Conservation (phyloP, 2,888 invertebrate species). For the Cerceris rybyensis region DNA sequence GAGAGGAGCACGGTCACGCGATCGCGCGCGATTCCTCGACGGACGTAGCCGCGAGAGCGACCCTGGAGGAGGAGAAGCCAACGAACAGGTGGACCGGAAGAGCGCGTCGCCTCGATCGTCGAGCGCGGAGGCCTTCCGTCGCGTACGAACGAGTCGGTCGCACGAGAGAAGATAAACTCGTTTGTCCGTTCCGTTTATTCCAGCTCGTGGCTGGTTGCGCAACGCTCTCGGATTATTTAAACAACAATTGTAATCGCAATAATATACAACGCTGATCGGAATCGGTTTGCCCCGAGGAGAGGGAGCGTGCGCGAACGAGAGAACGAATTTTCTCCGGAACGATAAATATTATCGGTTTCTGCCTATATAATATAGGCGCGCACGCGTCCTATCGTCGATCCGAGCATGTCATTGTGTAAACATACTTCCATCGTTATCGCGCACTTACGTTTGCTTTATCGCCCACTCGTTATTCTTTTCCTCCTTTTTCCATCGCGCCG, state of each 20-base stretch:
- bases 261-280: constrained; percentile 27
- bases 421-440: constrained; percentile 59
- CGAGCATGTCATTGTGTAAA: constrained; percentile 56
- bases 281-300: constrained; percentile 13
- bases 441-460: constrained; percentile 47
- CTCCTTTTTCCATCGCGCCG: constrained; percentile 28
- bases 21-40: too few relatives aligned
- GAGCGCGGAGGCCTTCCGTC: constrained; percentile 6
- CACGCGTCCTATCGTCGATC: constrained; percentile 29
- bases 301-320: constrained; percentile 8
- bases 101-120: not conserved
- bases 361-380: constrained; percentile 5
- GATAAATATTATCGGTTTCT: constrained; percentile 25
- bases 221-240: constrained; percentile 49
- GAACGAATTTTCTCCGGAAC: constrained; percentile 14
- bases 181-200: constrained; percentile 45
- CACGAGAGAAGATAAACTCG: constrained; percentile 49
- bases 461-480: constrained; percentile 23
- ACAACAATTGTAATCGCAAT: constrained; percentile 57
- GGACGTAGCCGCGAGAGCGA: not conserved
- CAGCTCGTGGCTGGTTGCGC: constrained; percentile 52
- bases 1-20: too few relatives aligned
- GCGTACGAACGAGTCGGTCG: constrained; percentile 25
- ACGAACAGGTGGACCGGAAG: not conserved
- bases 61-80: not conserved